These are phyloP conservation scores for Scrobipalpa atriplicella DNA, from an alignment of 2,888 invertebrate genomes.

Conservation along the genomic window DNA sequence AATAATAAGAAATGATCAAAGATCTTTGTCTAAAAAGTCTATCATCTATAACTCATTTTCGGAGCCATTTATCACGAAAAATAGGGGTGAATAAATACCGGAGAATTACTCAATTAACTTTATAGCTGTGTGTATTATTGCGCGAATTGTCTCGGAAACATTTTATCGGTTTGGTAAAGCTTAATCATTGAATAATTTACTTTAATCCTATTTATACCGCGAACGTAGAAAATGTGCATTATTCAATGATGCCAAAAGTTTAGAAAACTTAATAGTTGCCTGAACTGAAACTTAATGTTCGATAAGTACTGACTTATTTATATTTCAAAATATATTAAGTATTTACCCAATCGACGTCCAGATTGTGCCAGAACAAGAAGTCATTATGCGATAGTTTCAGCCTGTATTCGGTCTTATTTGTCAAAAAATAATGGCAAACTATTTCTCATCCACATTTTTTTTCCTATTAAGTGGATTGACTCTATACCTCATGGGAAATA, in stretches of 20 bases:
- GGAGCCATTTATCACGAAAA: background rate
- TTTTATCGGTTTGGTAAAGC: background rate
- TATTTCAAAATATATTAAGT: background rate
- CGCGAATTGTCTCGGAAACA: conserved; percentile 3
- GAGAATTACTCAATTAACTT: background rate
- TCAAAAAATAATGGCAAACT: background rate
- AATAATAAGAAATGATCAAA: conserved; percentile 2
- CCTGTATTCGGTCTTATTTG: background rate
- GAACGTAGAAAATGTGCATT: background rate
- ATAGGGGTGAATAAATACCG: too few species aligned
- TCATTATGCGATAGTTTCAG: background rate
- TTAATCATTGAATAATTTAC: background rate
- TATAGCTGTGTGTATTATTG: conserved; percentile 13
- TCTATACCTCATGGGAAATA: conserved; percentile 12
- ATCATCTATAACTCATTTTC: background rate
- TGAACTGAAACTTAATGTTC: too few species aligned
- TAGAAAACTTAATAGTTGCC: too few species aligned
- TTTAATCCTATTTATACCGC: too few species aligned
- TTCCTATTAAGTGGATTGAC: conserved; percentile 19
- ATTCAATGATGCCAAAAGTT: too few species aligned
- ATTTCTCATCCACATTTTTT: conserved; percentile 1
- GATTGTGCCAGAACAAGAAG: background rate
- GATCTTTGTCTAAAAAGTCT: background rate
- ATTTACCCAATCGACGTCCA: background rate
- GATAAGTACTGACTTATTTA: too few species aligned